Evolutionary conservation across 2,797 vertebrate genomes (phyloP).

Genomic region (Hippoglossus hippoglossus): DNA sequence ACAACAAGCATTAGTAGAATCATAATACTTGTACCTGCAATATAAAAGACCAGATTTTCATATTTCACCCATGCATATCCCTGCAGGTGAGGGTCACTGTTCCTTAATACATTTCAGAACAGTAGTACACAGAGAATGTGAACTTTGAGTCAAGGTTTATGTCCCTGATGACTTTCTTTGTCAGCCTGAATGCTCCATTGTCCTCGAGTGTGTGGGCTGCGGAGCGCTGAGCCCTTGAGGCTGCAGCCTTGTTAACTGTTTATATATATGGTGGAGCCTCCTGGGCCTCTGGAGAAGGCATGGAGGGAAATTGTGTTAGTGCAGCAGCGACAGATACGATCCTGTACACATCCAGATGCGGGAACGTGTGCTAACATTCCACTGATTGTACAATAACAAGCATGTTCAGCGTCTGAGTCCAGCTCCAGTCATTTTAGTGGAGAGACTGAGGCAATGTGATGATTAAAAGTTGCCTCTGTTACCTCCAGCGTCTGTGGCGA

Average conservation of each 20-base stretch:
- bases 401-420: background rate
- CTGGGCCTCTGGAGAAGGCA: conserved; percentile 15
- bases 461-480: too few species aligned
- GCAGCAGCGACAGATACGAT: background rate
- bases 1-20: conserved; percentile 13
- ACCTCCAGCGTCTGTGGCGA: too few species aligned
- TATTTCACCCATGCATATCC: conserved; percentile 4
- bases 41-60: conserved; percentile 29
- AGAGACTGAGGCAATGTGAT: too few species aligned
- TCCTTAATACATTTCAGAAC: conserved; percentile 5
- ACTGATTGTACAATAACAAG: background rate
- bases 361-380: background rate
- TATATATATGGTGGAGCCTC: conserved; percentile 10
- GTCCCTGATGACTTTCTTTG: conserved; percentile 31
- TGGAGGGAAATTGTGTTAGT: conserved; percentile 32
- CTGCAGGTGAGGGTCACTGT: background rate
- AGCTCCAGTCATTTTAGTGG: too few species aligned
- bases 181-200: conserved; percentile 23
- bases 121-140: background rate
- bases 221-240: conserved; percentile 17
- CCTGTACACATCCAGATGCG: background rate
- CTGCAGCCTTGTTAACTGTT: conserved; percentile 32
- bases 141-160: conserved; percentile 25
- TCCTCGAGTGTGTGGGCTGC: conserved; percentile 17
- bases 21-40: conserved; percentile 9